phyloP scores from a whole-genome alignment of 2,113 vertebrate genomes.

The Rhipidura dahli region DNA sequence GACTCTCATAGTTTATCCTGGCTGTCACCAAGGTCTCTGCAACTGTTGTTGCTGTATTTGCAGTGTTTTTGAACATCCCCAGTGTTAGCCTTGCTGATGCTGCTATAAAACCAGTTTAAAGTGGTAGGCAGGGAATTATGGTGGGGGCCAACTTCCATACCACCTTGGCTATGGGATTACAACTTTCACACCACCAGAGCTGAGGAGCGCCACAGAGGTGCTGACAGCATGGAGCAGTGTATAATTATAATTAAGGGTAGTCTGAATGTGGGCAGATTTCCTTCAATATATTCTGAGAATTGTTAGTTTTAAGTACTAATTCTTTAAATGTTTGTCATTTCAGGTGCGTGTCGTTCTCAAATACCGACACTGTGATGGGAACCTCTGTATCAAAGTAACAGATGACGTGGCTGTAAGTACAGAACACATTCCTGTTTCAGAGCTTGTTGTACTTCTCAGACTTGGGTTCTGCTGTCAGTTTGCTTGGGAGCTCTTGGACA shows the following conservation, averaged over 20 bases:
- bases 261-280: background rate
- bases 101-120: background rate
- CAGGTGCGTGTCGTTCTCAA: constrained; percentile 96
- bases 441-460: background rate
- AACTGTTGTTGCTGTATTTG: background rate
- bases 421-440: background rate
- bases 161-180: background rate
- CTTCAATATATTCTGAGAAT: background rate
- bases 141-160: background rate
- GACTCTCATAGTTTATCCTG: background rate
- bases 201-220: background rate
- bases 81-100: background rate
- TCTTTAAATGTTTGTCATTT: constrained; percentile 51
- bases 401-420: constrained; percentile 92
- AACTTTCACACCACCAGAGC: background rate
- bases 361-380: constrained; percentile 94
- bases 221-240: background rate
- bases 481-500: background rate
- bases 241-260: background rate
- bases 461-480: background rate
- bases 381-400: constrained; percentile 95
- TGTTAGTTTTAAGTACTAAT: background rate
- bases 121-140: background rate
- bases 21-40: background rate
- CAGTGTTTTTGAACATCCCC: background rate